Conservation (phyloP, 2,797 vertebrate species). For the Adelosebastes latens region DNA sequence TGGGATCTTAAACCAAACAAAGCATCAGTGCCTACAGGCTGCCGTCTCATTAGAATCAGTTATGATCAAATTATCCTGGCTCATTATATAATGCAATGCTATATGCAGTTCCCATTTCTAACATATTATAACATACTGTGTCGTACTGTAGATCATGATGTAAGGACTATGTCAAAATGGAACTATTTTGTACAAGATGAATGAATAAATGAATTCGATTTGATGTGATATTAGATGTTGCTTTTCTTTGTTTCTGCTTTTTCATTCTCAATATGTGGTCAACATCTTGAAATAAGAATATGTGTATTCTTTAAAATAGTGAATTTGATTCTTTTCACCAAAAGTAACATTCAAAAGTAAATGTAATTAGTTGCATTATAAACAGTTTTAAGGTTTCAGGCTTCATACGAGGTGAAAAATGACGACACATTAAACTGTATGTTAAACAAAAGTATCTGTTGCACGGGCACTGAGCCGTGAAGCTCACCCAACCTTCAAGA, state of each 20-base stretch:
- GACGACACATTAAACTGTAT: neutral
- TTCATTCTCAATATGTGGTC: neutral
- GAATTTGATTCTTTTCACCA: neutral
- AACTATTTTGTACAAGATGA: constrained; percentile 14
- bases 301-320: neutral
- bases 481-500: neutral
- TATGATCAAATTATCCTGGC: neutral
- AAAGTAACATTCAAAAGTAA: neutral
- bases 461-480: neutral
- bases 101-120: neutral
- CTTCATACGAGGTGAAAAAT: neutral
- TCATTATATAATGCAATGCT: neutral
- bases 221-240: neutral
- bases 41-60: neutral
- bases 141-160: neutral
- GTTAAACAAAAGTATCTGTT: neutral
- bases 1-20: neutral
- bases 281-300: neutral
- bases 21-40: constrained; percentile 15
- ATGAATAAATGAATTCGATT: constrained; percentile 15
- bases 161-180: neutral
- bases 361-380: neutral
- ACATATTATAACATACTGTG: neutral
- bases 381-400: neutral
- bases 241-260: neutral